Base-by-base conservation (phyloP, 2,797 vertebrate species). In the Gymnopithys bicolor region DNA sequence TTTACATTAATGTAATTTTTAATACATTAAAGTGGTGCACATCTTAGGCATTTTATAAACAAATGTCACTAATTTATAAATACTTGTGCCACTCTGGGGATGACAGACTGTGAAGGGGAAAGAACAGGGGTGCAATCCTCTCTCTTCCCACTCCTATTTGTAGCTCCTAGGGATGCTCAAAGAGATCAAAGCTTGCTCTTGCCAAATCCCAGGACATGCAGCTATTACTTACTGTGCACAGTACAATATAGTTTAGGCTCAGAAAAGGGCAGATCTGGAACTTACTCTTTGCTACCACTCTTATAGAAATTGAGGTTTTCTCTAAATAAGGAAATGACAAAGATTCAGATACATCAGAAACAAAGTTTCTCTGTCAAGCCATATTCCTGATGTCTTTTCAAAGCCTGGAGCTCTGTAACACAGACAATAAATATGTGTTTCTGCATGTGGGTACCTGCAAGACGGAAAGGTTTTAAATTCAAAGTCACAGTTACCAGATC, bases 1-100 rank as follows among this genome's bases (percentile, higher is more conserved):
- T 95, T 96, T 95, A 94, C 89, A 66, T 93, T 94, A 95, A 94
- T 84, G 73, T 39, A 93, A 69, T 93, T 86, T 97, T 92, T 84
- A 94, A 95, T 95, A 91, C 85, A 69, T 90, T 95, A 81, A 92
- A 96, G 89, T 95, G 91, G 66, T 78, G 59, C 73, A 78, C 0
- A 0, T 91, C 84, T 84, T 87, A 75, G 69, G 25, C 66, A 89
- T 95, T 93, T 92, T 95, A 92, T 93, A 96, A 95, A 96, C 94
- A 97, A 92, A 81, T 91, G 92, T 76, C 93, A 84, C 91, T 94
- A 95, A 96, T 91, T 95, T 93, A 89, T 91, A 95, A 95, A 95
- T 94, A 94, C 75, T 94, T 75, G 52, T 66, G 45, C 82, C 68
- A 85, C 85, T 79, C 79, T 21, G 32, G 39, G 75, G 82, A 94